These are phyloP conservation scores for Aleiodes leptofemur DNA, from an alignment of 2,888 invertebrate species.

Conservation along the genomic window DNA sequence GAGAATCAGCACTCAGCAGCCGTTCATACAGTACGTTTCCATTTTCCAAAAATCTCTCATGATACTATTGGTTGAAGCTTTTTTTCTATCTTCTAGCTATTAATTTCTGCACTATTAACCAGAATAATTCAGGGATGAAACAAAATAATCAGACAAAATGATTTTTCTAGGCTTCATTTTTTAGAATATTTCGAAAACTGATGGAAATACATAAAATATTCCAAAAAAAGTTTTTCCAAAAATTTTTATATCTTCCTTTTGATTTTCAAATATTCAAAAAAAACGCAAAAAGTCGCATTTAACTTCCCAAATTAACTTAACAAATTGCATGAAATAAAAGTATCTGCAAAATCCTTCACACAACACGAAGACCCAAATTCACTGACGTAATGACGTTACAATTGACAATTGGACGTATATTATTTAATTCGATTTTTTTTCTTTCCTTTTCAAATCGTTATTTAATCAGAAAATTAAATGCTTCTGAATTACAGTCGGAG, in stretches of 20 bases:
- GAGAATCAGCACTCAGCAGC: conserved; percentile 80
- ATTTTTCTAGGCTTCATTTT: too few relatives aligned
- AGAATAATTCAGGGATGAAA: too few relatives aligned
- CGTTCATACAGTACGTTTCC: conserved; percentile 80
- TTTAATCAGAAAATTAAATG: neutral
- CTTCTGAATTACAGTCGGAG: conserved; percentile 66
- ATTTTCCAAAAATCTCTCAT: conserved; percentile 1
- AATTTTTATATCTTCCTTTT: too few relatives aligned
- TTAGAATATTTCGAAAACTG: too few relatives aligned
- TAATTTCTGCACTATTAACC: too few relatives aligned
- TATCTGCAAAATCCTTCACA: conserved; percentile 30
- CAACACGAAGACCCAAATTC: conserved; percentile 44
- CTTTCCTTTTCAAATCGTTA: conserved; percentile 12
- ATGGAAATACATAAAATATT: too few relatives aligned
- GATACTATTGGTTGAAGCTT: neutral
- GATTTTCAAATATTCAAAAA: neutral
- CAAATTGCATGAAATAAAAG: conserved; percentile 26
- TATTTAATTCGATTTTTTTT: conserved; percentile 8
- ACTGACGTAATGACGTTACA: neutral
- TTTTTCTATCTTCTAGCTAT: too few relatives aligned
- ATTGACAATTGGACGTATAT: neutral
- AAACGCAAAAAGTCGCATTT: conserved; percentile 13
- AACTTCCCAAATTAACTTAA: conserved; percentile 11
- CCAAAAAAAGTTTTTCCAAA: too few relatives aligned
- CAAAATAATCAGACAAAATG: too few relatives aligned